Base-by-base conservation (phyloP, 2,888 invertebrate genomes). In the Melanotus villosus region DNA sequence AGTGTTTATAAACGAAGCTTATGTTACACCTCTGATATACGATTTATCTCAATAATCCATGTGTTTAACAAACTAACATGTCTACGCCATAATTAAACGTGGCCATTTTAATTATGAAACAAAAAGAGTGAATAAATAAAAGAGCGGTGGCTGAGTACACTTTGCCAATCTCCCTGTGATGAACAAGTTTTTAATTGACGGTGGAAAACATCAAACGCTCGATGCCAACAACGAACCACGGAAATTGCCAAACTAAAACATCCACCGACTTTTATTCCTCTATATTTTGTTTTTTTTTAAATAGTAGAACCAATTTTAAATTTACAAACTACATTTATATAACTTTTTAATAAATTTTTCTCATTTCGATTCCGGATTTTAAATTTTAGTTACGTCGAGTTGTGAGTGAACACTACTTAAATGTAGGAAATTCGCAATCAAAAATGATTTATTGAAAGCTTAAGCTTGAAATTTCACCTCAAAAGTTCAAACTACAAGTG, bases 71-170 rank as follows among this genome's bases (percentile, higher is more conserved):
- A 73, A 70, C 73, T 63, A 70, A 74, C 76, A 73, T 76, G 75
- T 73, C 75, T 76, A 73, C 62, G 69, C 75, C 76, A 75, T 78
- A 80, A 80, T 80, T 79, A 78, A 76, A 80, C 79, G 78, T 78
- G 79, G 78, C 75, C 76, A 75, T 78, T 80, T 78, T 79, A 80
- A 80, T 80, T 80, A 78, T 70, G 72, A 72, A 76, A 78, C 79
- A 79, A 79, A 79, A 79, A 77, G 76, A 77, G 70, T 71, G 71
- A 71, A 71, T 73, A 73, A 75, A 77, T 74, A 77, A 78, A 77
- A 58, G 58, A 34, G 41, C 18, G 36, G 21, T 54, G 41, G 43
- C 57, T 68, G 68, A 70, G 68, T 62, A 70, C 71, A 70, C 72
- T 75, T 67, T 73, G 73, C 76, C 78, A 79, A 79, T 79, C 78